phyloP scores from a whole-genome alignment of 2,888 invertebrate genomes.

The Spatulosminthurus flaviceps region DNA sequence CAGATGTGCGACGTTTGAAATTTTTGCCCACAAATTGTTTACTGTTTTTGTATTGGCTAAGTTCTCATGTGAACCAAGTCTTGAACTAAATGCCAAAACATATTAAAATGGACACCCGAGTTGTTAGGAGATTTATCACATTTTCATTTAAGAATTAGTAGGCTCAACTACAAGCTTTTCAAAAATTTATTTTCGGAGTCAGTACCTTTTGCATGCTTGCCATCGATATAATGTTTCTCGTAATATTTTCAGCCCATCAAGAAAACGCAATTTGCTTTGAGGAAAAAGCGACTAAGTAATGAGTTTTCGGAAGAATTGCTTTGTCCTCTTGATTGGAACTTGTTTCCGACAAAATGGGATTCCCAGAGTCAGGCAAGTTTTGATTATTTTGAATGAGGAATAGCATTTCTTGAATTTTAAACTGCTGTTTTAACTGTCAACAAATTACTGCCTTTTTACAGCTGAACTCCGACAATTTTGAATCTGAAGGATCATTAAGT shows the following conservation, averaged over 20 bases:
- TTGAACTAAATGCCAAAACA: too few relatives aligned
- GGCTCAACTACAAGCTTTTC: too few relatives aligned
- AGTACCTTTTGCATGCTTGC: too few relatives aligned
- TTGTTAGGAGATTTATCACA: too few relatives aligned
- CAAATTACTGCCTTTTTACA: not conserved
- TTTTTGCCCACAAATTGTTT: too few relatives aligned
- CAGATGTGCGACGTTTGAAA: too few relatives aligned
- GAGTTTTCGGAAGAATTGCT: slow-evolving; percentile 61
- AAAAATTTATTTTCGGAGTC: too few relatives aligned
- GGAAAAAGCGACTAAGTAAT: slow-evolving; percentile 58
- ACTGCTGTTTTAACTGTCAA: not conserved
- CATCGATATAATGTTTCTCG: not conserved
- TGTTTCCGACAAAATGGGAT: slow-evolving; percentile 51
- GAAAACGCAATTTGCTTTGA: slow-evolving; percentile 59
- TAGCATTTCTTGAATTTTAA: not conserved
- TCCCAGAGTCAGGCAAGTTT: slow-evolving; percentile 23
- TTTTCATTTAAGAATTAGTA: too few relatives aligned
- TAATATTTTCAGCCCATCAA: slow-evolving; percentile 48
- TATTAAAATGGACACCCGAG: too few relatives aligned
- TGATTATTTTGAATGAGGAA: not conserved
- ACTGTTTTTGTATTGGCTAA: too few relatives aligned
- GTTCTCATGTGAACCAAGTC: too few relatives aligned
- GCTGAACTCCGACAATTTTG: slow-evolving; percentile 21
- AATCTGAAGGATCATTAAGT: slow-evolving; percentile 24
- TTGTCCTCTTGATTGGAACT: slow-evolving; percentile 60